A percentile compares a stretch with the other conserved stretches of the same genome.
phyloP scores from a whole-genome alignment of 2,113 vertebrate species.

The Bungarus multicinctus region DNA sequence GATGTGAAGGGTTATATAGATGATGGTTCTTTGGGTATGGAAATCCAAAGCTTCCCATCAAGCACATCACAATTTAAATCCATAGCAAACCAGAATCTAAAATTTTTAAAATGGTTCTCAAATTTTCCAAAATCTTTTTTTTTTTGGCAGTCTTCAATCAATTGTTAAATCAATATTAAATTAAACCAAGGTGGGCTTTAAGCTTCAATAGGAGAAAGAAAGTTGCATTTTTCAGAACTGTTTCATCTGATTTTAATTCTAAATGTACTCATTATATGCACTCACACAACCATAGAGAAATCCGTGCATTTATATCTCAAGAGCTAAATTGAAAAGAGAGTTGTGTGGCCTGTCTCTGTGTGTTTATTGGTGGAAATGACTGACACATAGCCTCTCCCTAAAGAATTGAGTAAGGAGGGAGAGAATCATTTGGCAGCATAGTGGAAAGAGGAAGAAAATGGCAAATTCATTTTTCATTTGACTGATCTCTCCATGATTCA shows the following conservation, averaged over 20 bases:
- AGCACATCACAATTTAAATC: not conserved
- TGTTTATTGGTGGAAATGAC: not conserved
- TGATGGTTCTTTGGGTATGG: not conserved
- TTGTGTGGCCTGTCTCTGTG: not conserved
- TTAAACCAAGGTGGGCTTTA: not conserved
- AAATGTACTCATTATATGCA: not conserved
- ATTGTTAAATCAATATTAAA: not conserved
- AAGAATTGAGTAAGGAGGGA: conserved; percentile 10
- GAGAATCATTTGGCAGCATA: conserved; percentile 18
- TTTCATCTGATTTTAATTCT: not conserved
- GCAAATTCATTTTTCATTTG: conserved; percentile 35
- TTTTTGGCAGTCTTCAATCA: not conserved
- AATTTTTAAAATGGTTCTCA: not conserved
- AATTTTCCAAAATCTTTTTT: not conserved
- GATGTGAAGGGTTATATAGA: not conserved
- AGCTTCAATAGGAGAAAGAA: not conserved
- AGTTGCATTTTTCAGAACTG: not conserved
- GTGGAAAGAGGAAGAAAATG: not conserved
- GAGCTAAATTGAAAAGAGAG: conserved; percentile 26
- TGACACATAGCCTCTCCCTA: not conserved
- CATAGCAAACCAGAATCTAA: not conserved
- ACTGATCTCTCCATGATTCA: conserved; percentile 18
- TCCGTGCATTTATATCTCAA: not conserved
- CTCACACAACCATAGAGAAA: not conserved
- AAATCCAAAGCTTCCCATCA: not conserved